phyloP scores from a whole-genome alignment of 2,113 vertebrate genomes.

The Dromiciops gliroides region DNA sequence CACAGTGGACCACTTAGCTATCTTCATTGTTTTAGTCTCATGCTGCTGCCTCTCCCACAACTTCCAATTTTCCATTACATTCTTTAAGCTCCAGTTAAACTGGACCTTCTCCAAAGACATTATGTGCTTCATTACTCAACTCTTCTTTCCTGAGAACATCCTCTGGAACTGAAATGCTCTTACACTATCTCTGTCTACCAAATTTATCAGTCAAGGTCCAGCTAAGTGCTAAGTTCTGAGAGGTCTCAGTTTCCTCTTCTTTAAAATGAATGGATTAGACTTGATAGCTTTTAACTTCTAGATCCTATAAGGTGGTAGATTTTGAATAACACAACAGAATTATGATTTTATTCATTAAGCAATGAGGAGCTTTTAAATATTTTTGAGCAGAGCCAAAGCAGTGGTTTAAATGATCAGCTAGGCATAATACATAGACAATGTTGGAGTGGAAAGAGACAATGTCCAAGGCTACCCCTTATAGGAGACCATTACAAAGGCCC shows the following conservation, averaged over 20 bases:
- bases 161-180: neutral
- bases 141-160: neutral
- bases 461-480: neutral
- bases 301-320: neutral
- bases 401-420: neutral
- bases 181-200: neutral
- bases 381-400: neutral
- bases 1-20: neutral
- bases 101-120: neutral
- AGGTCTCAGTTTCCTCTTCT: neutral
- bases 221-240: neutral
- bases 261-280: neutral
- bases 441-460: neutral
- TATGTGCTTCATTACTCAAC: neutral
- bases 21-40: neutral
- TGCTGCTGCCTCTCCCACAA: neutral
- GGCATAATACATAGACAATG: neutral
- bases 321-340: neutral
- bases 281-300: neutral
- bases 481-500: neutral
- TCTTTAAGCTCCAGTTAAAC: neutral
- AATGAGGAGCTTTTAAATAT: neutral
- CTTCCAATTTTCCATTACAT: neutral
- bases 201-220: neutral
- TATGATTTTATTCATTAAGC: neutral